phyloP scores from a whole-genome alignment of 2,113 vertebrate genomes.

The Rhinogobius similis region DNA sequence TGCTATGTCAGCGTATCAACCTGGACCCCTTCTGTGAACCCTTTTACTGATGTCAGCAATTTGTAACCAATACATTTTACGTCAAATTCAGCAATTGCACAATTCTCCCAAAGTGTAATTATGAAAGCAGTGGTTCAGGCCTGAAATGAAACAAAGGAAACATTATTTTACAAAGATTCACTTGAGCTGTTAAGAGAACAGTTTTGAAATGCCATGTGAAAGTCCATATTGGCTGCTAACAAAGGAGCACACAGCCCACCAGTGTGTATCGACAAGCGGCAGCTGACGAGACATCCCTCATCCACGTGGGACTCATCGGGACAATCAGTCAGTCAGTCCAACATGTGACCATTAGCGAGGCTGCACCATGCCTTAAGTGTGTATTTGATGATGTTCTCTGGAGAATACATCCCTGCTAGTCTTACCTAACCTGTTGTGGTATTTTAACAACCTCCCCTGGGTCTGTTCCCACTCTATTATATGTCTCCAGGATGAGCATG shows the following conservation, averaged over 20 bases:
- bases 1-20: slow-evolving; percentile 38
- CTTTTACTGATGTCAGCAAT: slow-evolving; percentile 27
- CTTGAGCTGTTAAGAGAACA: neutral
- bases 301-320: slow-evolving; percentile 62
- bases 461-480: slow-evolving; percentile 50
- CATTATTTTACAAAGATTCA: neutral
- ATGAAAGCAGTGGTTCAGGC: neutral
- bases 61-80: neutral
- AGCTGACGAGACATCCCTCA: slow-evolving; percentile 47
- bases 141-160: neutral
- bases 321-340: slow-evolving; percentile 56
- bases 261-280: slow-evolving; percentile 49
- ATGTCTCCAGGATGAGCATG: slow-evolving; percentile 44
- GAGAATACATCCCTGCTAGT: slow-evolving; percentile 56
- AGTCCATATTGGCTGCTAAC: slow-evolving; percentile 21
- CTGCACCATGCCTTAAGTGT: slow-evolving; percentile 63
- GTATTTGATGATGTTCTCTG: slow-evolving; percentile 60
- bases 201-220: neutral
- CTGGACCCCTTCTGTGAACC: slow-evolving; percentile 20
- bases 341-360: slow-evolving; percentile 60
- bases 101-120: neutral
- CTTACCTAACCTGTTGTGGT: slow-evolving; percentile 58
- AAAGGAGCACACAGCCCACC: slow-evolving; percentile 26
- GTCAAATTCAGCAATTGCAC: neutral
- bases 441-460: slow-evolving; percentile 71